Evolutionary conservation across 2,797 vertebrate species (phyloP).

Genomic region (Cryptoprocta ferox): DNA sequence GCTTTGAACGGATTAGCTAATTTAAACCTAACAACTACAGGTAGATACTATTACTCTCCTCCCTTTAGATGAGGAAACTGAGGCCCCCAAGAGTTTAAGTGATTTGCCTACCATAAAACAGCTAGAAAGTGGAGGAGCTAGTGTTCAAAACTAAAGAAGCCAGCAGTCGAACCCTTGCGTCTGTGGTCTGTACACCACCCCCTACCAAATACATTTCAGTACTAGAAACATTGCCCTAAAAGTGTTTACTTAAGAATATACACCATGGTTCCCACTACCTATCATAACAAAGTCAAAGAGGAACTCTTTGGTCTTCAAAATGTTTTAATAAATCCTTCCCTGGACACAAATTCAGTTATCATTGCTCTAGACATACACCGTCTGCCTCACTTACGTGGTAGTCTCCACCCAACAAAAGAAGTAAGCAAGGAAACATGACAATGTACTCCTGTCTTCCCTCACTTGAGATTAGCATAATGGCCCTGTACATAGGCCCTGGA

Average conservation of each 20-base stretch:
- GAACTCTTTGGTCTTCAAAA: background rate
- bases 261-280: background rate
- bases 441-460: background rate
- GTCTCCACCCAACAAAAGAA: background rate
- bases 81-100: background rate
- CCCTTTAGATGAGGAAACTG: background rate
- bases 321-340: background rate
- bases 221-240: background rate
- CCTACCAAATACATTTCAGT: background rate
- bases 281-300: background rate
- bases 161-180: background rate
- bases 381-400: background rate
- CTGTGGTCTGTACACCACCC: background rate
- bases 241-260: background rate
- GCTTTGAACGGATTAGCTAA: background rate
- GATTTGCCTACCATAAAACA: background rate
- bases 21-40: background rate
- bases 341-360: background rate
- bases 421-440: background rate
- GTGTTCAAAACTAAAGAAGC: background rate
- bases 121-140: background rate
- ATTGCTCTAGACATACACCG: background rate
- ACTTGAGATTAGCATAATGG: background rate
- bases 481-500: background rate
- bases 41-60: background rate